Conservation (phyloP, 2,888 invertebrate genomes). For the Drosophila nigricruria region DNA sequence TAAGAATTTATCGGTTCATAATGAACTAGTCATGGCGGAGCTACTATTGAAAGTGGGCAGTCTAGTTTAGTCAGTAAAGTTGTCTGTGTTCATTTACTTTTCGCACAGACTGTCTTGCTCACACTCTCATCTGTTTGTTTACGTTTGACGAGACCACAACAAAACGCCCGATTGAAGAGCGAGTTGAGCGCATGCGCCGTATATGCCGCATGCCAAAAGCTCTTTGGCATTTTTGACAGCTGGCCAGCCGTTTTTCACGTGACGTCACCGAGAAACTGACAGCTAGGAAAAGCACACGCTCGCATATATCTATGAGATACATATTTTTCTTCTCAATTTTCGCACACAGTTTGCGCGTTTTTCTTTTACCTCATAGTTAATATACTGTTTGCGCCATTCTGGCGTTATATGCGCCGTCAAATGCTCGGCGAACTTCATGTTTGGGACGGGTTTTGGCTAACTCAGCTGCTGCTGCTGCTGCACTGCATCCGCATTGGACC, state of each 20-base stretch:
- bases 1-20: neutral
- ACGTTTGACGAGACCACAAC: conserved; percentile 67
- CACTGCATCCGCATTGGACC: conserved; percentile 68
- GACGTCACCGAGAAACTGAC: conserved; percentile 71
- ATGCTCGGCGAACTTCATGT: conserved; percentile 96
- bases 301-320: conserved; percentile 48
- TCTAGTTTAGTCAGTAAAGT: too few species aligned
- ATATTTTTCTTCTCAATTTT: conserved; percentile 59
- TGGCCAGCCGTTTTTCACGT: conserved; percentile 55
- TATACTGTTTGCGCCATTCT: conserved; percentile 96
- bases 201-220: conserved; percentile 47
- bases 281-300: conserved; percentile 66
- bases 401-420: conserved; percentile 95
- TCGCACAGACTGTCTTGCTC: conserved; percentile 31
- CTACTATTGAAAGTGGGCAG: neutral
- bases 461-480: conserved; percentile 40
- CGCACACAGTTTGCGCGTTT: conserved; percentile 8
- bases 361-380: conserved; percentile 88
- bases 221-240: conserved; percentile 63
- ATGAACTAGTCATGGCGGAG: neutral
- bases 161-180: conserved; percentile 26
- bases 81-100: neutral
- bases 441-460: conserved; percentile 10
- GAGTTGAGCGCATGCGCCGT: conserved; percentile 65
- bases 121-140: conserved; percentile 46